These are phyloP conservation scores for Ptiloglossa arizonensis DNA, from an alignment of 1,140 invertebrate genomes.

Conservation along the genomic window DNA sequence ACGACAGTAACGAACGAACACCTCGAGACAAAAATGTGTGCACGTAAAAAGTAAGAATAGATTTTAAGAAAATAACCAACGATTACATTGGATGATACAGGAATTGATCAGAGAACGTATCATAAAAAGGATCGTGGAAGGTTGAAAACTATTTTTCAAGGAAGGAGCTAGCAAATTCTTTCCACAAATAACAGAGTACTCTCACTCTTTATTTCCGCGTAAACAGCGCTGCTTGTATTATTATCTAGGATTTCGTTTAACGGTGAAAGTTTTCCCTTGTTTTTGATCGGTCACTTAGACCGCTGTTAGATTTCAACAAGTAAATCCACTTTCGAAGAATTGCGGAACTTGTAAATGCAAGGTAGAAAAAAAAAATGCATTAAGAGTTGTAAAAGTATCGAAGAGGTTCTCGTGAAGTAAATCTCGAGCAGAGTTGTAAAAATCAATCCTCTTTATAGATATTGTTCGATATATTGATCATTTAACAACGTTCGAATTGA, in stretches of 20 bases:
- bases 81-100: too few relatives aligned
- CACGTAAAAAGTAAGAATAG: too few relatives aligned
- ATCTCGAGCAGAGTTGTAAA: not conserved
- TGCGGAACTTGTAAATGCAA: not conserved
- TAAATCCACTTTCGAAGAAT: conserved; percentile 23
- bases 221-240: conserved; percentile 29
- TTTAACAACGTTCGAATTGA: not conserved
- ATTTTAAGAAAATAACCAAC: too few relatives aligned
- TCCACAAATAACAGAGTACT: conserved; percentile 27
- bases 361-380: not conserved
- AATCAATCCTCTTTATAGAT: not conserved
- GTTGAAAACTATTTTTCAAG: conserved; percentile 45
- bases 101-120: too few relatives aligned
- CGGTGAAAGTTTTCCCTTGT: conserved; percentile 53
- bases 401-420: not conserved
- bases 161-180: conserved; percentile 9
- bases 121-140: conserved; percentile 12
- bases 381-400: not conserved
- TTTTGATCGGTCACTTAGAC: conserved; percentile 1
- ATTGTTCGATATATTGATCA: not conserved
- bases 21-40: too few relatives aligned
- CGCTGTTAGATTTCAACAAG: not conserved
- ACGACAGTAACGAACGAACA: too few relatives aligned
- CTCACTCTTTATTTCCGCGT: conserved; percentile 37
- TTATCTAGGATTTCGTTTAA: conserved; percentile 58